Evolutionary conservation across 2,113 vertebrate genomes (phyloP).

Genomic region (Microcebus ravelobensis): DNA sequence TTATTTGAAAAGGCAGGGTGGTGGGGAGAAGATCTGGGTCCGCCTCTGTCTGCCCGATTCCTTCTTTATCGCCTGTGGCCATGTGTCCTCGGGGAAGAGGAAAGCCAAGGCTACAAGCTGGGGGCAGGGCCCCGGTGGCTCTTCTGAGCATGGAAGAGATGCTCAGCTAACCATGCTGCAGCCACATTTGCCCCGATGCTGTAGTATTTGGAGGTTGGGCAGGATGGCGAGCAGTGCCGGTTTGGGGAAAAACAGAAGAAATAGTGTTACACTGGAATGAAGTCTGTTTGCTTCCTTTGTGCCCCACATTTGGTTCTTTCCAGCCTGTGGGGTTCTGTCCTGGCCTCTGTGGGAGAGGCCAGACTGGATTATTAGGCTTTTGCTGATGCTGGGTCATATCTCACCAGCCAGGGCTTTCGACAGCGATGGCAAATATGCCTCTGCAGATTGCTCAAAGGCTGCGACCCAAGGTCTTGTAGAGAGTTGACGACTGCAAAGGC

Average conservation of each 20-base stretch:
- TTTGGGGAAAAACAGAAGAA: not conserved
- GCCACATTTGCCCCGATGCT: not conserved
- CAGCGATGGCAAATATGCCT: not conserved
- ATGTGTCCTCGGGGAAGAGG: not conserved
- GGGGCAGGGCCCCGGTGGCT: not conserved
- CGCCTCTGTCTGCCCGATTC: not conserved
- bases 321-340: not conserved
- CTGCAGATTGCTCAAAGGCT: not conserved
- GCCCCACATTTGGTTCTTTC: not conserved
- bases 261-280: not conserved
- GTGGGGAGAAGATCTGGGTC: too few species aligned
- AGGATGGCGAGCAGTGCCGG: not conserved
- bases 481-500: not conserved
- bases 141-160: not conserved
- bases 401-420: not conserved
- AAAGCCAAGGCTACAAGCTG: not conserved
- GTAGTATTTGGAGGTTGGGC: not conserved
- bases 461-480: not conserved
- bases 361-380: not conserved
- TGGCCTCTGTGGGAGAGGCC: not conserved
- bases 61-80: not conserved
- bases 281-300: not conserved
- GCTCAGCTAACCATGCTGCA: not conserved
- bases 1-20: not conserved
- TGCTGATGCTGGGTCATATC: not conserved